phyloP scores from a whole-genome alignment of 2,113 vertebrate genomes.

The Urocolius indicus region DNA sequence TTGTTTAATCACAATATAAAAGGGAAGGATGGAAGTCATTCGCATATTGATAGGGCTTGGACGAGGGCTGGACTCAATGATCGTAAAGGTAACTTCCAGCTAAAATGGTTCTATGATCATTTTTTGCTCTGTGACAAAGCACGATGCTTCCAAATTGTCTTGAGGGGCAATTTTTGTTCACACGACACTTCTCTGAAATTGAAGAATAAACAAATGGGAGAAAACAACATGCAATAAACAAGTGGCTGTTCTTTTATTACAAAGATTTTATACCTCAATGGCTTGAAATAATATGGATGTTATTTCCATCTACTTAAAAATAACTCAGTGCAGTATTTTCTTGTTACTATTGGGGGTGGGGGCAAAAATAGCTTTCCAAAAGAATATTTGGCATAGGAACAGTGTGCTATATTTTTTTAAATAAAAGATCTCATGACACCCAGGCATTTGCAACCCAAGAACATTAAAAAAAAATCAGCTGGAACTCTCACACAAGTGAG shows the following conservation, averaged over 20 bases:
- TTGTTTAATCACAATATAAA: background rate
- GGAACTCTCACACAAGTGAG: background rate
- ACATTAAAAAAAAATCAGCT: constrained; percentile 10
- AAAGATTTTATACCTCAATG: constrained; percentile 70
- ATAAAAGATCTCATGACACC: constrained; percentile 69
- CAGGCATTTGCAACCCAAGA: constrained; percentile 47
- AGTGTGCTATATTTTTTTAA: constrained; percentile 57
- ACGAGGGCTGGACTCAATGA: too few relatives aligned
- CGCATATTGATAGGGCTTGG: background rate
- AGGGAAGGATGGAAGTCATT: background rate
- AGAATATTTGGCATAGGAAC: constrained; percentile 72
- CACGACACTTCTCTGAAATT: constrained; percentile 50
- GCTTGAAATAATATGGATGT: constrained; percentile 76
- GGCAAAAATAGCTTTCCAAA: constrained; percentile 75
- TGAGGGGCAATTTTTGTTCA: constrained; percentile 8
- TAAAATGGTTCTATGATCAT: too few relatives aligned
- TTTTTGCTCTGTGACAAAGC: background rate
- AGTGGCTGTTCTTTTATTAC: constrained; percentile 63
- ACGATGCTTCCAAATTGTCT: background rate
- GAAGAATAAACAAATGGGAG: constrained; percentile 41
- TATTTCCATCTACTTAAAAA: constrained; percentile 79
- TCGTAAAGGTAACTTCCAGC: too few relatives aligned
- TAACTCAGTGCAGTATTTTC: constrained; percentile 78
- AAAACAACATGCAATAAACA: constrained; percentile 74
- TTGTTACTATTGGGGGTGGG: constrained; percentile 73